These are phyloP conservation scores for Buphagus erythrorhynchus DNA, from an alignment of 2,797 vertebrate species.

Conservation along the genomic window DNA sequence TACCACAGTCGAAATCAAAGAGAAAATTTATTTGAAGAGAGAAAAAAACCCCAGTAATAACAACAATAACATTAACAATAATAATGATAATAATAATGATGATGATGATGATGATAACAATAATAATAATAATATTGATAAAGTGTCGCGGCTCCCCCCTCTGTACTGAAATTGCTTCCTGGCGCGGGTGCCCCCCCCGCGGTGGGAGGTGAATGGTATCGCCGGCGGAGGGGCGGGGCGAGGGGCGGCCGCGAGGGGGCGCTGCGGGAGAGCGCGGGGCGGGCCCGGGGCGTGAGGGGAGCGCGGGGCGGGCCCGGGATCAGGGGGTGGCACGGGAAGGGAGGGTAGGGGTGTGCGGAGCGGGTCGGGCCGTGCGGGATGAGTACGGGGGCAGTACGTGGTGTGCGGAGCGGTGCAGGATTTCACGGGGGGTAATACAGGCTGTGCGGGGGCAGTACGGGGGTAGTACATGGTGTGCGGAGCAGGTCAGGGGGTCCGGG, in stretches of 20 bases:
- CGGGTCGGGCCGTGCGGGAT: background rate
- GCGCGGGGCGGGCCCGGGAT: fast-evolving
- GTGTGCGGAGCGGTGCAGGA: no score
- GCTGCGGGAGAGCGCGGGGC: background rate
- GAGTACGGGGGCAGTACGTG: no score
- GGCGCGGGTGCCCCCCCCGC: background rate
- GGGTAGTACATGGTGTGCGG: no score
- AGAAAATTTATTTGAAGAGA: background rate
- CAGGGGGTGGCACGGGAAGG: background rate
- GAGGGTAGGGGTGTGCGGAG: background rate
- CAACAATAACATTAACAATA: no score
- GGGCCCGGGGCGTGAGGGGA: background rate
- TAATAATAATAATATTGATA: no score
- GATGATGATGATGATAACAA: no score
- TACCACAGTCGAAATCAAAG: background rate
- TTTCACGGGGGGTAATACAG: no score
- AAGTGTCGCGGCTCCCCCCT: background rate
- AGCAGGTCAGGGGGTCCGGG: no score
- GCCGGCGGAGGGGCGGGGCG: background rate
- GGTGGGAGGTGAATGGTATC: background rate
- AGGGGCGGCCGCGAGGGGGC: background rate
- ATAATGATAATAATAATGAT: background rate
- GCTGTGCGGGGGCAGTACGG: no score
- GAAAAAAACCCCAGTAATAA: no score
- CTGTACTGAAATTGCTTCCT: no score